phyloP scores from a whole-genome alignment of 2,797 vertebrate species.

The Lagocephalus sceleratus region DNA sequence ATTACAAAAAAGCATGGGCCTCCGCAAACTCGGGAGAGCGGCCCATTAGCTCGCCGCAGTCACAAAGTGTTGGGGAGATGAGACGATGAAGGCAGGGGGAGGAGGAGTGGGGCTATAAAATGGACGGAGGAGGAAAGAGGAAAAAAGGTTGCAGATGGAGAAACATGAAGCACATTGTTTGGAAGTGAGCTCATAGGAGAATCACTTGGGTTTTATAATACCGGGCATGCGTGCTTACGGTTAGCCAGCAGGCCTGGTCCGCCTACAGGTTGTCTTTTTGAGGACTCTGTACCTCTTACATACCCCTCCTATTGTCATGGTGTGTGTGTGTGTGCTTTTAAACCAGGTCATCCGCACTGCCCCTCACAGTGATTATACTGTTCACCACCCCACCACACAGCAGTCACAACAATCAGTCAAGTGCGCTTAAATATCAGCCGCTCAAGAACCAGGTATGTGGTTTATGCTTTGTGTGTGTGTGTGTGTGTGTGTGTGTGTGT shows the following conservation, averaged over 20 bases:
- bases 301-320: no score
- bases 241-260: slow-evolving; percentile 74
- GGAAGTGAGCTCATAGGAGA: slow-evolving; percentile 79
- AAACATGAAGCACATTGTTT: slow-evolving; percentile 81
- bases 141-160: slow-evolving; percentile 78
- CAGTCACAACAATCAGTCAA: slow-evolving; percentile 12
- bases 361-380: background rate
- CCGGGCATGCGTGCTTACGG: slow-evolving; percentile 70
- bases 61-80: slow-evolving; percentile 53
- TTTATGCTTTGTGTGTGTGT: slow-evolving; percentile 14
- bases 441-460: slow-evolving; percentile 29
- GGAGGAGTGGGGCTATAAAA: slow-evolving; percentile 53
- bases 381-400: slow-evolving; percentile 7
- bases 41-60: slow-evolving; percentile 61
- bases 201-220: slow-evolving; percentile 77
- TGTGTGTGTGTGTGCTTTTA: no score
- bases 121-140: slow-evolving; percentile 37
- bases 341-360: background rate
- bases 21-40: slow-evolving; percentile 52
- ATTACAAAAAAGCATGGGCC: slow-evolving; percentile 62
- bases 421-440: slow-evolving; percentile 30
- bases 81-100: slow-evolving; percentile 54
- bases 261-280: slow-evolving; percentile 38
- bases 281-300: background rate
- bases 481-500: slow-evolving; percentile 9